A percentile compares a stretch with the other conserved stretches of the same genome.
phyloP scores from a whole-genome alignment of 2,113 vertebrate genomes.

The Heterocephalus glaber region DNA sequence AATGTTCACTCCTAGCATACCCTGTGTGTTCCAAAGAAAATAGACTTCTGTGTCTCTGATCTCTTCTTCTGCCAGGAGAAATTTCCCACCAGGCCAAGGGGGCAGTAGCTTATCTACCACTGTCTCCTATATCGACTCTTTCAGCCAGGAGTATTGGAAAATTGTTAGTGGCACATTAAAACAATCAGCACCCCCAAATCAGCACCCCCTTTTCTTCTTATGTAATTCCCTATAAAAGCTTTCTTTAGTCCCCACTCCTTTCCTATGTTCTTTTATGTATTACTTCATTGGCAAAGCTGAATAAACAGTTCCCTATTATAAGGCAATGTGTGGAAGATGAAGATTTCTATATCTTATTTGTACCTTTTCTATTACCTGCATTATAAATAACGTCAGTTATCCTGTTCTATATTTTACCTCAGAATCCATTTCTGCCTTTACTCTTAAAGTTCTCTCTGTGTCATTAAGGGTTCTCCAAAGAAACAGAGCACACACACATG shows the following conservation, averaged over 20 bases:
- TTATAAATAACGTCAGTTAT: not conserved
- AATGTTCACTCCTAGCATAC: slow-evolving; percentile 15
- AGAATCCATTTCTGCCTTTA: not conserved
- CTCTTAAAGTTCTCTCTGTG: not conserved
- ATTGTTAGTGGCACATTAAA: not conserved
- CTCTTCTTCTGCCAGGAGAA: not conserved
- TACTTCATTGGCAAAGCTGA: not conserved
- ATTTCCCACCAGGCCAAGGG: not conserved
- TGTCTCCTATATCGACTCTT: not conserved
- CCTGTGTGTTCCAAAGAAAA: not conserved
- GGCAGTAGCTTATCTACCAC: not conserved
- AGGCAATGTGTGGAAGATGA: not conserved
- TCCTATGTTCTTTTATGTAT: not conserved
- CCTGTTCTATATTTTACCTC: not conserved
- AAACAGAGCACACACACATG: not conserved
- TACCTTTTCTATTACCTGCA: not conserved
- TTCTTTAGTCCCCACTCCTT: not conserved
- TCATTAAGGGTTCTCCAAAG: not conserved
- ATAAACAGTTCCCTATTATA: not conserved
- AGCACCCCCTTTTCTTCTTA: not conserved
- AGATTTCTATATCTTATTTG: not conserved
- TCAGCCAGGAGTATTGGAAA: not conserved
- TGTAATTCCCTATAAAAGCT: not conserved
- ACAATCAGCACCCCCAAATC: not conserved
- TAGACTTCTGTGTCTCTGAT: not conserved